phyloP scores from a whole-genome alignment of 2,888 invertebrate species.

The Orgyia antiqua region DNA sequence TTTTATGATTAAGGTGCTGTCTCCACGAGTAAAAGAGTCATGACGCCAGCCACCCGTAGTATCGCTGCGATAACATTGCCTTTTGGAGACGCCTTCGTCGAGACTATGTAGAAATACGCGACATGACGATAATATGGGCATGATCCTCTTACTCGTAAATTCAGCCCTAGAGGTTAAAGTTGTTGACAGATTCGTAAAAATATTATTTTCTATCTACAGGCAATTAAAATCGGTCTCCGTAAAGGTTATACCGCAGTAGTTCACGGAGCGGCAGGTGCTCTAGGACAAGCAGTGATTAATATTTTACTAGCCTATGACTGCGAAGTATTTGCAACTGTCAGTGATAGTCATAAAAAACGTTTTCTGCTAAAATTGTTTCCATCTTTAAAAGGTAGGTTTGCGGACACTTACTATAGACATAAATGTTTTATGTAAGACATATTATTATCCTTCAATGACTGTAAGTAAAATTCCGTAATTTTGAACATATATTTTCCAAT shows the following conservation, averaged over 20 bases:
- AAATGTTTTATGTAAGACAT: not conserved
- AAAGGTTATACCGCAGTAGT: constrained; percentile 5
- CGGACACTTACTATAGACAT: not conserved
- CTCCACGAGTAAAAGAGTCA: too few relatives aligned
- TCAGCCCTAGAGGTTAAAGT: not conserved
- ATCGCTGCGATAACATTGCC: constrained; percentile 59
- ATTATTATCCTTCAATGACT: too few relatives aligned
- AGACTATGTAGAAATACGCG: too few relatives aligned
- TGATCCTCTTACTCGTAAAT: too few relatives aligned
- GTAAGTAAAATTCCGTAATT: too few relatives aligned
- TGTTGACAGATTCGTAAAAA: not conserved
- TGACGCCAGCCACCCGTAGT: too few relatives aligned
- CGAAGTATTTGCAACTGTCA: constrained; percentile 52
- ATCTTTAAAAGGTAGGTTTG: constrained; percentile 34
- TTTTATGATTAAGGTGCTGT: too few relatives aligned
- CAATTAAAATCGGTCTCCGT: not conserved
- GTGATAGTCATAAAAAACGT: constrained; percentile 43
- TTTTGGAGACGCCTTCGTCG: too few relatives aligned
- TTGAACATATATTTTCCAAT: too few relatives aligned
- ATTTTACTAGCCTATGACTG: constrained; percentile 43
- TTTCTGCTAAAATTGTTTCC: constrained; percentile 51
- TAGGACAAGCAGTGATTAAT: constrained; percentile 54
- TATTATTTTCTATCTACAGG: not conserved
- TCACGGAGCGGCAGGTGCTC: constrained; percentile 40
- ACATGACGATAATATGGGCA: too few relatives aligned